Evolutionary conservation across 2,888 invertebrate genomes (phyloP), one percentile per base, ranked within the genome.

Genomic region (Iphiclides podalirius): DNA sequence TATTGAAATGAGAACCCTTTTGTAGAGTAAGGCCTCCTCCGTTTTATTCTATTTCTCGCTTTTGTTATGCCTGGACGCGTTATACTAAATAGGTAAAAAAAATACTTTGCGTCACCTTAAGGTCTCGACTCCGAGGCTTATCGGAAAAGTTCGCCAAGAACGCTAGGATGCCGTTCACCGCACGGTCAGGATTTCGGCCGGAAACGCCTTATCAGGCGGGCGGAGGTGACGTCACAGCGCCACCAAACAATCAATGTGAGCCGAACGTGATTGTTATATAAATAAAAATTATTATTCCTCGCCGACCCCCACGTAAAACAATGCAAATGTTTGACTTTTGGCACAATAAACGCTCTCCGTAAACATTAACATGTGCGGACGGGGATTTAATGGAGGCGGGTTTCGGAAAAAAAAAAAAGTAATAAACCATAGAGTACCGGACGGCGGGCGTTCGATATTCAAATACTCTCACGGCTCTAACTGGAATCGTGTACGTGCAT

Each of bases 191-290:
- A 81, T 79, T 80, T 78, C 59, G 75, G 74, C 79, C 85, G 86
- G 87, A 86, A 86, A 80, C 74, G 62, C 82, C 85, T 86, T 87
- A 86, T 86, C 86, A 79, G 74, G 79, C 70, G 65, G 59, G 60
- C 79, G 84, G 85, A 84, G 74, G 72, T 87, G 85, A 87, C 86
- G 84, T 82, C 83, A 85, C 61, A 11, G 57, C 47, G 57, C 66
- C 77, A 52, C 60, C 60, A 59, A 63, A 64, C 66, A 83, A 81
- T 79, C 79, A 79, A 69, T 66, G 67, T 67, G 72, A 74, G 63
- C 61, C 70, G 78, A 74, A 86, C 87, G 87, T 87, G 87, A 84
- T 75, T 73, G 79, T 80, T 79, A 71, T 85, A 83, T 81, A 82
- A 87, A 86, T 83, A 85, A 72, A 76, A 66, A 62, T 56, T 66